A percentile compares a stretch with the other conserved stretches of the same genome.
These are phyloP conservation scores for Carassius gibelio DNA, from an alignment of 2,113 vertebrate genomes.

Conservation along the genomic window DNA sequence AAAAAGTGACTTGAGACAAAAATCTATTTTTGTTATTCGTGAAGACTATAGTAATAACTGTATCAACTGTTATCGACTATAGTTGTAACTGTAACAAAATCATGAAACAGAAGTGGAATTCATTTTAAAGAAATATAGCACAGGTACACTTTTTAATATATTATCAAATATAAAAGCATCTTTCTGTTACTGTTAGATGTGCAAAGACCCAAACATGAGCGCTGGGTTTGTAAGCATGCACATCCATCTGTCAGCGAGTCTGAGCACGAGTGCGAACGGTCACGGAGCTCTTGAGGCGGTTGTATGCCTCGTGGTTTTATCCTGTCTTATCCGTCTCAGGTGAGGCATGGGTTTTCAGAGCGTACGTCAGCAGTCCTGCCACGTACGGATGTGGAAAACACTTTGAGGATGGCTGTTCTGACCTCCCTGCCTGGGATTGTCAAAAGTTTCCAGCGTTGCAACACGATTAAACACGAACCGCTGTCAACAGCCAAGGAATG, in stretches of 20 bases:
- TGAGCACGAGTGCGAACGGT: conserved; percentile 4
- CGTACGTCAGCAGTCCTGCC: conserved; percentile 26
- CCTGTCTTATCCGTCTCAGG: conserved; percentile 26
- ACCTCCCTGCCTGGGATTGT: conserved; percentile 20
- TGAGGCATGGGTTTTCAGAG: background rate
- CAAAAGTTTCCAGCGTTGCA: conserved; percentile 20
- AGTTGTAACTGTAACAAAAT: too few species aligned
- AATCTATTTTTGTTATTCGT: too few species aligned
- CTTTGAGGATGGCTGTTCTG: background rate
- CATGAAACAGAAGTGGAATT: too few species aligned
- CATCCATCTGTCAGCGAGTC: background rate
- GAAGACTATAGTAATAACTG: too few species aligned
- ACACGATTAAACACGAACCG: conserved; percentile 18
- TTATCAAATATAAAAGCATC: background rate
- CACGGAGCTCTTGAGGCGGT: conserved; percentile 24
- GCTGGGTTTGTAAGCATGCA: background rate
- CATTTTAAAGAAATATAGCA: too few species aligned
- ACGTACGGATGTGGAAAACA: conserved; percentile 16
- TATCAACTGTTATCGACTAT: too few species aligned
- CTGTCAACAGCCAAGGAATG: conserved; percentile 20
- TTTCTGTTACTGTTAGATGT: background rate
- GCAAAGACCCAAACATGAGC: background rate
- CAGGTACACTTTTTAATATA: too few species aligned
- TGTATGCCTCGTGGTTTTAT: conserved; percentile 18
- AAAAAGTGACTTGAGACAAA: too few species aligned